Evolutionary conservation across 2,113 vertebrate genomes (phyloP).

Genomic region (Daubentonia madagascariensis): DNA sequence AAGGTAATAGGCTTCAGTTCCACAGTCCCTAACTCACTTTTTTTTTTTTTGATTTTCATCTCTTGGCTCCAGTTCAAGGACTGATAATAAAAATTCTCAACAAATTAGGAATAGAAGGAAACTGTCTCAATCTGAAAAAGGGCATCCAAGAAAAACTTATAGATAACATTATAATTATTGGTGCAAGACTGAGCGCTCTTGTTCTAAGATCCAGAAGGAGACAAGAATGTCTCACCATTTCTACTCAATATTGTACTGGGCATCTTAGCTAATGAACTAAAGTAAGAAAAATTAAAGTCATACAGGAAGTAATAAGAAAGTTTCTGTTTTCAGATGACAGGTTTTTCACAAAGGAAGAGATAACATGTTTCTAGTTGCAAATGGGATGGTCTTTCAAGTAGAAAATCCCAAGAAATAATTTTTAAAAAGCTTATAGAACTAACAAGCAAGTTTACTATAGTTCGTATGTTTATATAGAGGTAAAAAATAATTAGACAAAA

Average conservation of each 20-base stretch:
- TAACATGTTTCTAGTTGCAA: neutral
- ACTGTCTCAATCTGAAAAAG: neutral
- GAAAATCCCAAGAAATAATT: neutral
- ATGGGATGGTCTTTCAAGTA: neutral
- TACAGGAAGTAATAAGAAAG: neutral
- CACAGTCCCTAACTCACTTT: neutral
- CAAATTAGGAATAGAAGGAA: neutral
- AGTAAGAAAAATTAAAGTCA: neutral
- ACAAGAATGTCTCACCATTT: neutral
- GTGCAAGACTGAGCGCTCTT: neutral
- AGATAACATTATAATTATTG: neutral
- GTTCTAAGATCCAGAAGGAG: neutral
- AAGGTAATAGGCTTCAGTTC: neutral
- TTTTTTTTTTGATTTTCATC: neutral
- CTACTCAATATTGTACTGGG: neutral
- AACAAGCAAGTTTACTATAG: neutral
- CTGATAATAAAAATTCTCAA: neutral
- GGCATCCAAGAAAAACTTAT: neutral
- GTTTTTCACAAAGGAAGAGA: neutral
- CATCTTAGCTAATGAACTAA: neutral
- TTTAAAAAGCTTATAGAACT: neutral
- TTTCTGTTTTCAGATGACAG: neutral
- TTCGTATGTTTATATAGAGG: neutral
- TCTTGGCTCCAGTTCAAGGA: neutral
- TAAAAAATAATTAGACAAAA: neutral